Percentiles rank a stretch among this genome's conserved stretches.
Evolutionary conservation across 1,140 invertebrate species (phyloP).

Genomic region (Sipha flava): DNA sequence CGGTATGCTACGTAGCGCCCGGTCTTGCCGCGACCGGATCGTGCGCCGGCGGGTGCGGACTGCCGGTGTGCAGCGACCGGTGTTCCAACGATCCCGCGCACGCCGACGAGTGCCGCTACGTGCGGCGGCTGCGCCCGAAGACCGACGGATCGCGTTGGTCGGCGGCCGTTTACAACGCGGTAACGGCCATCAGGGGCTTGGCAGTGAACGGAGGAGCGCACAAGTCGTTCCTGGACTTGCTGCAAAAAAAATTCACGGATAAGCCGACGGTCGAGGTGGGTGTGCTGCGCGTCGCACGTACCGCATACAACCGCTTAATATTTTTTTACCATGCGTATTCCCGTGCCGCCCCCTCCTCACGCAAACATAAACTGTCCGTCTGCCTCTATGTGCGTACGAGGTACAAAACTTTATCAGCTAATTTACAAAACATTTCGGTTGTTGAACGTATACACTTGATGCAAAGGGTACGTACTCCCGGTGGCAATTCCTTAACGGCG

Average conservation of each 20-base stretch:
- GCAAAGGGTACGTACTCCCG: too few relatives aligned
- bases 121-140: slow-evolving; percentile 43
- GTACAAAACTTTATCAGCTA: too few relatives aligned
- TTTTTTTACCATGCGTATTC: too few relatives aligned
- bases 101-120: slow-evolving; percentile 51
- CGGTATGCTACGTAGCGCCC: background rate
- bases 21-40: slow-evolving; percentile 43
- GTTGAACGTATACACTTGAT: too few relatives aligned
- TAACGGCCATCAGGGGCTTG: background rate
- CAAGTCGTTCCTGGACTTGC: background rate
- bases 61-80: slow-evolving; percentile 49
- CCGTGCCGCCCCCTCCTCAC: too few relatives aligned
- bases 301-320: too few relatives aligned
- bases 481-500: too few relatives aligned
- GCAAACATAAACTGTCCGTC: too few relatives aligned
- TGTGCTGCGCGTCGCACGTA: background rate
- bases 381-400: too few relatives aligned
- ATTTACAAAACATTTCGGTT: too few relatives aligned
- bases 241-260: background rate
- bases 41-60: slow-evolving; percentile 50
- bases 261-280: background rate
- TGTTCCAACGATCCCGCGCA: slow-evolving; percentile 51
- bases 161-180: background rate
- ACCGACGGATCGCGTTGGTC: background rate
- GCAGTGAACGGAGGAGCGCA: background rate